These are phyloP conservation scores for Dione vanillae DNA, from an alignment of 2,888 invertebrate genomes.

Conservation along the genomic window DNA sequence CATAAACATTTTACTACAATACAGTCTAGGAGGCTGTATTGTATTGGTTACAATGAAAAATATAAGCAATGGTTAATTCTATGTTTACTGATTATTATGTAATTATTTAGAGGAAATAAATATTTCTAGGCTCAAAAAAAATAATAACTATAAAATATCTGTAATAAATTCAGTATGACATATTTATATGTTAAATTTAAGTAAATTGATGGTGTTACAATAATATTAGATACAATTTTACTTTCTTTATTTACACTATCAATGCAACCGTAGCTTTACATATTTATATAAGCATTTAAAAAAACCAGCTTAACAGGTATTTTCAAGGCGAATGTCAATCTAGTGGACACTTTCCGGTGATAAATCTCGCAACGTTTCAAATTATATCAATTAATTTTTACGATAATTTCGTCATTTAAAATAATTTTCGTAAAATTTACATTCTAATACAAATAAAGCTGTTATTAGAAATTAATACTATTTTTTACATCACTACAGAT, in stretches of 20 bases:
- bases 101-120: no score
- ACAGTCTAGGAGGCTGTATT: no score
- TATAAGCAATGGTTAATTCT: no score
- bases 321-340: conserved; percentile 53
- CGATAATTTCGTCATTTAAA: conserved; percentile 23
- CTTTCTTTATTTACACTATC: neutral
- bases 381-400: conserved; percentile 25
- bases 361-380: conserved; percentile 36
- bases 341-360: conserved; percentile 36
- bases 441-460: neutral
- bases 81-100: no score
- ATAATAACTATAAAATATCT: no score
- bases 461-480: neutral
- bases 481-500: neutral
- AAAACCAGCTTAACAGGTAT: conserved; percentile 44
- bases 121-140: no score
- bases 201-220: no score
- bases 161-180: no score
- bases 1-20: no score
- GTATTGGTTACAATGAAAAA: no score
- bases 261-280: conserved; percentile 15
- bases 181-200: no score
- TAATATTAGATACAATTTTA: neutral
- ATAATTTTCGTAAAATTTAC: conserved; percentile 17
- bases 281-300: conserved; percentile 33